These are phyloP conservation scores for Muraenolepis orangiensis DNA, from an alignment of 2,797 vertebrate genomes.

Conservation along the genomic window DNA sequence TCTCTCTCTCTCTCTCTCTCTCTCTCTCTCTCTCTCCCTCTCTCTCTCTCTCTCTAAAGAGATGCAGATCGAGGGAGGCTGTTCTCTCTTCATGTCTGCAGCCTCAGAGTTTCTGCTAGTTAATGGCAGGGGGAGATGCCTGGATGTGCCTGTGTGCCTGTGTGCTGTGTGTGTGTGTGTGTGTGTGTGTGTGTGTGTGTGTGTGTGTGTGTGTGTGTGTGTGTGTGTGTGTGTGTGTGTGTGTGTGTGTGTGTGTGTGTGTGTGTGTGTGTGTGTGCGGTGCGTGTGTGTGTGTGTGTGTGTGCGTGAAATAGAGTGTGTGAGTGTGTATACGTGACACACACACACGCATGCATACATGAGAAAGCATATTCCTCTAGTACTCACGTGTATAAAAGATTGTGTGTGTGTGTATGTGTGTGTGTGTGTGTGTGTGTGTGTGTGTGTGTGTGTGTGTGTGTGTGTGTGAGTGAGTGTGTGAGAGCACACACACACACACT, in stretches of 20 bases:
- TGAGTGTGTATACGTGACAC: slow-evolving; percentile 1
- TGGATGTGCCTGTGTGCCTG: too few species aligned
- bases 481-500: slow-evolving; percentile 16
- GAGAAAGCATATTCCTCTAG: too few species aligned
- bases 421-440: too few species aligned
- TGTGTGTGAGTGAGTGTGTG: not conserved
- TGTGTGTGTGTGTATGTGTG: too few species aligned
- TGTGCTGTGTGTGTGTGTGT: not conserved
- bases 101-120: slow-evolving; percentile 42
- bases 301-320: not conserved
- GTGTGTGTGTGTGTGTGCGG: slow-evolving; percentile 1
- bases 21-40: slow-evolving; percentile 7
- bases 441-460: not conserved
- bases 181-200: slow-evolving; percentile 19
- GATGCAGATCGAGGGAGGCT: slow-evolving; percentile 49
- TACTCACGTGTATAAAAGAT: too few species aligned
- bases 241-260: not conserved
- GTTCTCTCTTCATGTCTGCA: slow-evolving; percentile 47
- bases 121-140: slow-evolving; percentile 45
- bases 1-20: not conserved
- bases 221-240: not conserved
- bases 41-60: slow-evolving; percentile 43
- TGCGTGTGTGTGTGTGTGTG: slow-evolving; percentile 5
- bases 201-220: not conserved
- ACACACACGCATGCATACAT: slow-evolving; percentile 23